Evolutionary conservation across 2,888 invertebrate genomes (phyloP).

Genomic region (Pandemis heparana): DNA sequence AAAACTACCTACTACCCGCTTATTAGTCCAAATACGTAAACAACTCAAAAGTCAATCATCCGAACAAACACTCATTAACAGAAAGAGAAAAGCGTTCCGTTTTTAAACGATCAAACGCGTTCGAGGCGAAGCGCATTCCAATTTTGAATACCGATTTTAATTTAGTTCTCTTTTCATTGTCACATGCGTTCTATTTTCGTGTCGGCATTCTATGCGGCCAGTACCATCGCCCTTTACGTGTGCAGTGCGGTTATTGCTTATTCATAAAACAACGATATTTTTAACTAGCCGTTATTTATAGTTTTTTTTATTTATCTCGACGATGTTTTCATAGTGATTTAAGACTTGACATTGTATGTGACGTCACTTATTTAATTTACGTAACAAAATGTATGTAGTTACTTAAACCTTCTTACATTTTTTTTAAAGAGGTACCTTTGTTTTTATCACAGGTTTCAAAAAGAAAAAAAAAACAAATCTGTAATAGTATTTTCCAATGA

Average conservation of each 20-base stretch:
- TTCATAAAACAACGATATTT: constrained; percentile 26
- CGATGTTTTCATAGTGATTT: constrained; percentile 22
- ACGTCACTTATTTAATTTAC: constrained; percentile 5
- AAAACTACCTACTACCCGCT: not conserved
- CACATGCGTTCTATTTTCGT: constrained; percentile 65
- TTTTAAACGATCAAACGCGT: constrained; percentile 31
- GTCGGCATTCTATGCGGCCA: constrained; percentile 61
- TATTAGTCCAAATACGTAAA: constrained; percentile 22
- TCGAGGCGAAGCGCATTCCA: constrained; percentile 39
- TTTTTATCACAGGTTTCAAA: too few relatives aligned
- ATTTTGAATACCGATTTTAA: constrained; percentile 43
- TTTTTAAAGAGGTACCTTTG: too few relatives aligned
- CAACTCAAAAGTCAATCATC: constrained; percentile 24
- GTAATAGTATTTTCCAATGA: not conserved
- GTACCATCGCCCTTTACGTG: constrained; percentile 58
- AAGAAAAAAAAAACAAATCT: not conserved
- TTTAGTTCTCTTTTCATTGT: constrained; percentile 63
- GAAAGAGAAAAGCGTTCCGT: constrained; percentile 17
- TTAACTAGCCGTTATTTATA: constrained; percentile 33
- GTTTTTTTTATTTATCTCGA: constrained; percentile 20
- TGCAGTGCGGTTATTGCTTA: constrained; percentile 45
- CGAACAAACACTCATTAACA: constrained; percentile 23
- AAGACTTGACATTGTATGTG: constrained; percentile 12
- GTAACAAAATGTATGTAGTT: not conserved
- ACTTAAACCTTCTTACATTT: too few relatives aligned